Conservation (phyloP, 1,140 invertebrate genomes). For the Phthorimaea operculella region DNA sequence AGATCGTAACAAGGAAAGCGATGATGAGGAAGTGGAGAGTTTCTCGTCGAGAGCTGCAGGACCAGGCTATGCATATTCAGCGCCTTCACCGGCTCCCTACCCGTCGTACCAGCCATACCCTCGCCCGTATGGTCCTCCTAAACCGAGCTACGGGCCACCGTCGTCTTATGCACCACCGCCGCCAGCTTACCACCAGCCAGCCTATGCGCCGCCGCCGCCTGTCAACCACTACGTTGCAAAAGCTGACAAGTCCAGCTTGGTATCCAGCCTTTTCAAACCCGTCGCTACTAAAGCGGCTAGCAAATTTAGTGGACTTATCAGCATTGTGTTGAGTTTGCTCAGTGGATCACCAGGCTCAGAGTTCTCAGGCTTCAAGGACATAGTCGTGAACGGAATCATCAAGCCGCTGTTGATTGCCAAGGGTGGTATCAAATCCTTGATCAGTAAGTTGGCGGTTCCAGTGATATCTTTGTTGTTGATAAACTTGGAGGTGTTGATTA, state of each 20-base stretch:
- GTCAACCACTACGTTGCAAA: conserved; percentile 12
- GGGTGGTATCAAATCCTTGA: conserved; percentile 45
- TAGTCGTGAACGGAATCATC: conserved; percentile 45
- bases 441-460: conserved; percentile 50
- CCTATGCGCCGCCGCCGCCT: conserved; percentile 7
- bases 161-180: background rate
- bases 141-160: conserved; percentile 9
- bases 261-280: conserved; percentile 27
- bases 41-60: conserved; percentile 5
- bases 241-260: conserved; percentile 14
- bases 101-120: background rate
- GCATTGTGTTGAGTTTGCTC: conserved; percentile 38
- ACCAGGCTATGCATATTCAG: conserved; percentile 9
- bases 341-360: conserved; percentile 28
- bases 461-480: conserved; percentile 46
- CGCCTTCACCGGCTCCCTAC: background rate
- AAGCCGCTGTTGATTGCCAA: conserved; percentile 43
- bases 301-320: conserved; percentile 41
- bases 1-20: conserved; percentile 12
- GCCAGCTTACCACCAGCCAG: conserved; percentile 6
- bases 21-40: conserved; percentile 10
- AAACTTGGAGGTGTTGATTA: conserved; percentile 51
- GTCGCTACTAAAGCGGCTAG: conserved; percentile 29
- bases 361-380: conserved; percentile 42
- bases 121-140: conserved; percentile 11